Base-by-base conservation (phyloP, 1,140 invertebrate genomes). In the Pachypsylla venusta region DNA sequence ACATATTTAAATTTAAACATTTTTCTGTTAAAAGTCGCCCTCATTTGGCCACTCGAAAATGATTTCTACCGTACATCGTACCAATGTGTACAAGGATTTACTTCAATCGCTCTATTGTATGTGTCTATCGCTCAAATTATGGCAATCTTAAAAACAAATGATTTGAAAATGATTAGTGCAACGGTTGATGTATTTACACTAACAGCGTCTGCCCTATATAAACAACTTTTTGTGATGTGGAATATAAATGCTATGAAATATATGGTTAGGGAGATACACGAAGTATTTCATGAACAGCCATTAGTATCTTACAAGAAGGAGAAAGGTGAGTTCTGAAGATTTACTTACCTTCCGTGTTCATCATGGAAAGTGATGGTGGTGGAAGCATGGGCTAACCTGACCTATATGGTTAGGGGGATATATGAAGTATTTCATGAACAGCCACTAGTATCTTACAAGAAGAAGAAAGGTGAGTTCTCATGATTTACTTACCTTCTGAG, bases 151-250 rank as follows among this genome's bases (percentile, higher is more conserved):
- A 48, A 48, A 22, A 48, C 42, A n/a, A 48, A 10, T 2, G 57
- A 59, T 27, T 20, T 59, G 40, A 42, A 53, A 42, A 19, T 48
- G n/a, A 59, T 59, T 24, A 25, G 39, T 39, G 24, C 39, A 25
- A 59, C 39, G 10, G 57, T 59, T 19, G 57, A 59, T 19, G 48
- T 59, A 14, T 25, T 39, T 19, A 59, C 57, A 10, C 22, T 59
- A 3, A 59, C 57, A 2, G 25, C 48, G 10, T 59, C 57, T 3
- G 57, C 28, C 2, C 3, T 59, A 24, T 59, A 59, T 27, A 59
- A 59, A 26, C 25, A 27, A n/a, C 25, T 48, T 2, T 59, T 25
- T 39, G 25, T 53, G 2, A 53, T 7, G 16, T 1, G 25, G 28
- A 40, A 59, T 24, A 53, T 59, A 3, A 22, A 42, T 1, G 4